Conservation (phyloP, 2,797 vertebrate species). For the Peromyscus melanophrys region DNA sequence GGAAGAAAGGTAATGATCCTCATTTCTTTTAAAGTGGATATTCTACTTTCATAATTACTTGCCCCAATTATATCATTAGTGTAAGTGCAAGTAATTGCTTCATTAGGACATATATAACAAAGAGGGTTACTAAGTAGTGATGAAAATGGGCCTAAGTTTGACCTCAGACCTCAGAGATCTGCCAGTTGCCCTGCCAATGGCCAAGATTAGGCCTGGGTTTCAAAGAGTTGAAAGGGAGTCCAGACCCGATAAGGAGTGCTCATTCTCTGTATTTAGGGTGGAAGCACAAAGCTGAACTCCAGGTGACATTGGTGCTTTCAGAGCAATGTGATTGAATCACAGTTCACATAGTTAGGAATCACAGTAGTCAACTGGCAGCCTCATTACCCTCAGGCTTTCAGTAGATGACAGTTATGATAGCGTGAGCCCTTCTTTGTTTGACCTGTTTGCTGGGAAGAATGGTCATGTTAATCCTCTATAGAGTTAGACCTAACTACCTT, state of each 20-base stretch:
- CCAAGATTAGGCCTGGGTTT: conserved; percentile 40
- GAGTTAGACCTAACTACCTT: conserved; percentile 47
- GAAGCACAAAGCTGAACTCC: neutral
- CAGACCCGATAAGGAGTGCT: conserved; percentile 4
- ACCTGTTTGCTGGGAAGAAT: neutral
- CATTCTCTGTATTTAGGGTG: neutral
- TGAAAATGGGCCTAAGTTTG: conserved; percentile 60
- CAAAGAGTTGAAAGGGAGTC: conserved; percentile 20
- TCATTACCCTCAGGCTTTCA: neutral
- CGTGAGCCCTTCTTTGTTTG: neutral
- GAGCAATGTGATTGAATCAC: neutral
- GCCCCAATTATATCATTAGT: conserved; percentile 85
- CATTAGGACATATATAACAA: conserved; percentile 74
- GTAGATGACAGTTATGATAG: neutral
- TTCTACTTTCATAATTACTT: conserved; percentile 85
- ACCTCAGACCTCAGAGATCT: conserved; percentile 28
- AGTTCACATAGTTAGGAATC: neutral
- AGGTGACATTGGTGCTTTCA: neutral
- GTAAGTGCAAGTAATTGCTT: conserved; percentile 81
- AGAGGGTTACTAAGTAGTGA: conserved; percentile 49
- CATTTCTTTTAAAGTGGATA: conserved; percentile 81
- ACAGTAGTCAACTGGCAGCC: neutral
- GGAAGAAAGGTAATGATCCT: conserved; percentile 78
- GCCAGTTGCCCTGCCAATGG: neutral
- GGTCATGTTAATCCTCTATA: neutral